Base-by-base conservation (phyloP, 2,113 vertebrate species). In the Todiramphus chloris region DNA sequence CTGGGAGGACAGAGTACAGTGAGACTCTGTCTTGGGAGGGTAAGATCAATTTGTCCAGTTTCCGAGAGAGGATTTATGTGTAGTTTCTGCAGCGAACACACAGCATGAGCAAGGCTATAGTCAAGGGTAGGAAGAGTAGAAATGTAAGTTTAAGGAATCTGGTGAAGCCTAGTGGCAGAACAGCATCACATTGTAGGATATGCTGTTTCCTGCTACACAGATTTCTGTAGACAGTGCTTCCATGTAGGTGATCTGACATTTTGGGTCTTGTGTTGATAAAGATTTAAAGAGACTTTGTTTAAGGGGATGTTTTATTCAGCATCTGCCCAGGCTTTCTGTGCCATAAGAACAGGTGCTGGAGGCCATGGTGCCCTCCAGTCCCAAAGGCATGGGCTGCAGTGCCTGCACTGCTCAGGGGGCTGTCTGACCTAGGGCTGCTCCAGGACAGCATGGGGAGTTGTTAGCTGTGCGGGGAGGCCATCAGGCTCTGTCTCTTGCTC, bases 131-230 rank as follows among this genome's bases (percentile, higher is more conserved):
- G 35, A 48, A 68, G 30, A 48, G 20, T 11, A 25, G 43, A 59
- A 58, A 20, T 17, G 25, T 19, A 35, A 10, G 21, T 6, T 10
- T 35, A 9, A 44, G 69, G 74, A 30, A 3, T 9, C 28, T 31
- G 70, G 11, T 79, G 68, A 68, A 48, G 33, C 28, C 15, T 5
- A 1, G 33, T 33, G 89, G 33, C 35, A 53, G 55, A 53, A 50
- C 24, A 75, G 41, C 2, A 1, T 53, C 60, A 3, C 9, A 0
- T 8, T n/a, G 1, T n/a, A 48, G 60, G 31, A 30, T 28, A 6
- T 5, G 15, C 16, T 8, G 11, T 33, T 60, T 59, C 17, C 68
- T 88, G 55, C 60, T 37, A 0, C 6, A 2, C 41, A 9, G 41
- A 13, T 21, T 56, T 70, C 15, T 37, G 8, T 23, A 59, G 75